Evolutionary conservation across 2,797 vertebrate genomes (phyloP), one percentile per base, ranked within the genome.

Genomic region (Danio choprae): DNA sequence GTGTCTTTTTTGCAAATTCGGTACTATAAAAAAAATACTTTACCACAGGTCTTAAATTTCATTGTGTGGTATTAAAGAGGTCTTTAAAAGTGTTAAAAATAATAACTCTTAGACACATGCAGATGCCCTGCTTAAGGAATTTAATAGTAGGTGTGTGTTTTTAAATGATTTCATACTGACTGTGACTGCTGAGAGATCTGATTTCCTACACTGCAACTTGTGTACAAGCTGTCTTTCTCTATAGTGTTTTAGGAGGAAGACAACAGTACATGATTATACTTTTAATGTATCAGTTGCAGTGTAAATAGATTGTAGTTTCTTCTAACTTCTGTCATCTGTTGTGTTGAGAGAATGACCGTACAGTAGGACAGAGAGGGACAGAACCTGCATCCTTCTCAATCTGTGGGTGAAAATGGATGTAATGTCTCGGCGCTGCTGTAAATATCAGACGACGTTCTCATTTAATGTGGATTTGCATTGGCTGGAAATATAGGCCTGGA

Each of bases 391-490:
- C 20, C 10, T 18, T 50, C 15, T 59, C 11, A 12, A 38, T 69
- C 36, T 55, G 22, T 55, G 59, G 12, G 40, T 44, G 46, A 55
- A 48, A 72, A 71, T 58, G 1, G 41, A 10, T 41, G 44, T 67
- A 77, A 76, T 62, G 20, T 64, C 74, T 58, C 50, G 16, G 50
- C 56, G 7, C 59, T 38, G 77, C 79, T 85, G 77, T 88, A 87
- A 87, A 87, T 86, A 81, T 81, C 77, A 36, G 67, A 71, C 86
- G 84, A 82, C 74, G 8, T 81, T 81, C 77, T 85, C 82, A 83
- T 87, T 86, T 84, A 79, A 43, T 46, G 63, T 72, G 64, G 70
- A 76, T 84, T 81, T 78, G 81, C 81, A 65, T 80, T 76, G 29
- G 75, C 59, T 77, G 48, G 78, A 82, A 81, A 82, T 60, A 67